Percentiles rank a stretch among this genome's conserved stretches.
Conservation (phyloP, 2,797 vertebrate genomes). For the Siniperca scherzeri region DNA sequence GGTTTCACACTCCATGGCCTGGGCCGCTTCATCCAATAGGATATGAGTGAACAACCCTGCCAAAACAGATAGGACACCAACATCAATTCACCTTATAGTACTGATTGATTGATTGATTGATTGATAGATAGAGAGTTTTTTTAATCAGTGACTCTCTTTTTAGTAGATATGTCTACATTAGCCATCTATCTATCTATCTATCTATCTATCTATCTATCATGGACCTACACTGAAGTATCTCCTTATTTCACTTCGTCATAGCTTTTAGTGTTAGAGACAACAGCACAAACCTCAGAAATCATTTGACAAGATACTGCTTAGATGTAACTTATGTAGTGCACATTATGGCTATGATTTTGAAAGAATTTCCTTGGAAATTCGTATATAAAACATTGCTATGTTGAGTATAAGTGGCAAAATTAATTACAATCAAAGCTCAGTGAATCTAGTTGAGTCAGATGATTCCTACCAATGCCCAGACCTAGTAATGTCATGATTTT, state of each 20-base stretch:
- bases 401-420: neutral
- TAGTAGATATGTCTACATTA: neutral
- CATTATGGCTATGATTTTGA: neutral
- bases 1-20: constrained; percentile 99
- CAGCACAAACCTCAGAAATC: neutral
- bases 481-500: neutral
- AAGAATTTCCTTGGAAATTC: neutral
- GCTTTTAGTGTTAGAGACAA: neutral
- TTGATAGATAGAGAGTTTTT: too few relatives aligned
- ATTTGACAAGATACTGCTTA: neutral
- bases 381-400: neutral
- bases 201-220: neutral
- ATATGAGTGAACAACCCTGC: constrained; percentile 97
- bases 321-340: neutral
- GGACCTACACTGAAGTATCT: neutral
- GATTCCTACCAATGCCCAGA: neutral
- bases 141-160: neutral
- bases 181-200: neutral
- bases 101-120: too few relatives aligned
- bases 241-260: neutral
- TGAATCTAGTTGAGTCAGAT: neutral
- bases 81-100: neutral
- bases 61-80: constrained; percentile 29
- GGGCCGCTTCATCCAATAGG: constrained; percentile 98
- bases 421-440: neutral